Evolutionary conservation across 1,140 invertebrate genomes (phyloP).

Genomic region (silkworm (Bombyx mori)): ASM3026992v2 NC_085118.1:10741501-10742000

Average conservation of each 20-base stretch:
- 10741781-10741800: constrained; percentile 71
- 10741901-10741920: constrained; percentile 77
- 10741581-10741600: background rate
- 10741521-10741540: constrained; percentile 86
- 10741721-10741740: constrained; percentile 84
- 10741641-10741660: background rate
- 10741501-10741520: constrained; percentile 77
- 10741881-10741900: constrained; percentile 75
- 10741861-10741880: constrained; percentile 75
- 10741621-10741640: too few relatives aligned
- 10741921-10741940: constrained; percentile 69
- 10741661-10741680: constrained; percentile 30
- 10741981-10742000: constrained; percentile 33
- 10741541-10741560: constrained; percentile 82
- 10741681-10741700: constrained; percentile 83
- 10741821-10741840: constrained; percentile 77
- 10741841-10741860: constrained; percentile 81
- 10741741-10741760: constrained; percentile 79
- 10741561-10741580: constrained; percentile 74
- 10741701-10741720: constrained; percentile 83
- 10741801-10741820: constrained; percentile 70
- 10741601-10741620: background rate
- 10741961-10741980: constrained; percentile 46
- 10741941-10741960: constrained; percentile 61
- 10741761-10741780: constrained; percentile 82